phyloP scores from a whole-genome alignment of 1,140 invertebrate species.

The Calliopsis andreniformis region DNA sequence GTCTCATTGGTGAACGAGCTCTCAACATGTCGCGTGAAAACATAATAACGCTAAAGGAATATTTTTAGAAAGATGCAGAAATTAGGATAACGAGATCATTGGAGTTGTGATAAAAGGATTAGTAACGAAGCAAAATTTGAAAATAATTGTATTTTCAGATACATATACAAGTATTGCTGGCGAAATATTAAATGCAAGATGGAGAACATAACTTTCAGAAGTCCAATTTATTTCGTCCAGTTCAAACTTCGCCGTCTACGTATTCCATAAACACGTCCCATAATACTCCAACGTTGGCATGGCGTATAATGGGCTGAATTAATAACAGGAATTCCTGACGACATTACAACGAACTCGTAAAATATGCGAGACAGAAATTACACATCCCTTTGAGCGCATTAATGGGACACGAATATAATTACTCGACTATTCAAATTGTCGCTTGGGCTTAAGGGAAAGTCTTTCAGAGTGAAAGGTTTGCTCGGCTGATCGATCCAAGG shows the following conservation, averaged over 20 bases:
- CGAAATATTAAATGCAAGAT: background rate
- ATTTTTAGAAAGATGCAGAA: too few relatives aligned
- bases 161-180: too few relatives aligned
- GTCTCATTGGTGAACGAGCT: background rate
- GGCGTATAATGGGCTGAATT: constrained; percentile 49
- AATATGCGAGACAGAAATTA: constrained; percentile 52
- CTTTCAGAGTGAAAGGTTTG: background rate
- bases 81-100: too few relatives aligned
- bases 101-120: too few relatives aligned
- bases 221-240: constrained; percentile 23
- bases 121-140: too few relatives aligned
- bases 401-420: constrained; percentile 12
- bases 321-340: constrained; percentile 52
- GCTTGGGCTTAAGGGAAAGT: background rate
- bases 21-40: too few relatives aligned
- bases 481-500: background rate
- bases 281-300: constrained; percentile 31
- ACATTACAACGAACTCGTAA: constrained; percentile 28
- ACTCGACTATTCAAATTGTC: background rate
- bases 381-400: constrained; percentile 32
- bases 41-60: background rate
- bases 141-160: too few relatives aligned
- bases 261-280: constrained; percentile 39
- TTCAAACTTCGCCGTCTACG: constrained; percentile 19
- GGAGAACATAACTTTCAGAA: background rate